Base-by-base conservation (phyloP, 1,140 invertebrate species). In the Leptoteleia sp. region DNA sequence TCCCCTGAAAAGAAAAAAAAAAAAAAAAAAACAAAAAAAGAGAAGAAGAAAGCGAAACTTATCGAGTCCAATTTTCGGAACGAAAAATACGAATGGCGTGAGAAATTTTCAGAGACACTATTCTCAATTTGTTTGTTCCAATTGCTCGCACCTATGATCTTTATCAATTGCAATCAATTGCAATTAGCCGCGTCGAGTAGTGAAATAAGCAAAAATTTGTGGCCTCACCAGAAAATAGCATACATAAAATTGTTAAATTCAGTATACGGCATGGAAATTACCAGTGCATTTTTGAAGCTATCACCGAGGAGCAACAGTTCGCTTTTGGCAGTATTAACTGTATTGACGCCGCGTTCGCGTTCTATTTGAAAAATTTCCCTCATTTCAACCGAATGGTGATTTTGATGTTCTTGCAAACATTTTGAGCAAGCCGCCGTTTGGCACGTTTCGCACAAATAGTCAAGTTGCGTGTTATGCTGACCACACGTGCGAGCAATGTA, bases 271-370 rank as follows among this genome's bases (percentile, higher is more conserved):
- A n/a, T 35, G 1, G 37, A 50, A 61, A 25, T 76, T 76, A 76
- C 73, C 64, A 76, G 57, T 68, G 64, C 64, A 42, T 54, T 61
- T 64, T 43, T 62, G 73, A 76, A 76, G 64, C 64, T 76, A 50
- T 76, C 64, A 29, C 73, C 73, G 25, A 77, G 57, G 33, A 77
- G 65, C 37, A 77, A 43, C 13, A 77, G 29, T 59, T 77, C 73
- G 31, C 65, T 77, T 59, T 77, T 77, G 64, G 73, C 73, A 71
- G 57, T 77, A 65, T 77, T 77, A 19, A 77, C 65, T 2, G 73
- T 76, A 48, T 64, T 64, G 50, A 76, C 65, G 15, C 73, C 73
- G 37, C 73, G 73, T 64, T 76, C 73, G 40, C 65, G 73, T n/a
- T 76, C 73, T 5, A 70, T 7, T 50, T 76, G 54, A 52, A 70